These are phyloP conservation scores for Brotula barbata DNA, from an alignment of 2,797 vertebrate genomes.

Conservation along the genomic window DNA sequence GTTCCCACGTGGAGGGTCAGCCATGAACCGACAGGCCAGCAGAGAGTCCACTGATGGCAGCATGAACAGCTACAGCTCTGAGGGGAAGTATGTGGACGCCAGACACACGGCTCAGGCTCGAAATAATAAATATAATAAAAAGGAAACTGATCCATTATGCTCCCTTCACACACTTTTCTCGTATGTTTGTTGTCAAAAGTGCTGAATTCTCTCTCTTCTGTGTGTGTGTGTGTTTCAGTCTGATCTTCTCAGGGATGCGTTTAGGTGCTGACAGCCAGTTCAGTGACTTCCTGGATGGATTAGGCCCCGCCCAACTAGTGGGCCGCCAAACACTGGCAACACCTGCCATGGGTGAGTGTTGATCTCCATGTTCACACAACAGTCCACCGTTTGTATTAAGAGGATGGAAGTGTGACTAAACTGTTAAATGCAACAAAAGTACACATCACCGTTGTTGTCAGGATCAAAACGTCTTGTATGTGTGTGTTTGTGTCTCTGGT, in stretches of 20 bases:
- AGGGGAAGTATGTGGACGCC: constrained; percentile 91
- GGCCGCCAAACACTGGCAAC: constrained; percentile 97
- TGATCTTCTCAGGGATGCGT: constrained; percentile 97
- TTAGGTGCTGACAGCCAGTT: constrained; percentile 97
- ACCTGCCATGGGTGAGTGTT: constrained; percentile 92
- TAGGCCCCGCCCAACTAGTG: constrained; percentile 95
- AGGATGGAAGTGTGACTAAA: no score
- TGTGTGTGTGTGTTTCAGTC: constrained; percentile 74
- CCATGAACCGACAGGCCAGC: constrained; percentile 94
- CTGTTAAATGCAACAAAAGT: no score
- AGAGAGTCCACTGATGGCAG: constrained; percentile 96
- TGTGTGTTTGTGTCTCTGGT: neutral
- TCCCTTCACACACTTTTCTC: no score
- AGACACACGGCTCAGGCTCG: neutral
- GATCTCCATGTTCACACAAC: neutral
- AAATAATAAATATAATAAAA: no score
- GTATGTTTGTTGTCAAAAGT: no score
- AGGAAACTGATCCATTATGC: no score
- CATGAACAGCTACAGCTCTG: constrained; percentile 98
- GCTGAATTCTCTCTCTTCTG: constrained; percentile 20
- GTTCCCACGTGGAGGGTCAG: constrained; percentile 82
- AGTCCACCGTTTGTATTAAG: no score
- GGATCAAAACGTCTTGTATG: no score
- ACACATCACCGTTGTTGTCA: no score
- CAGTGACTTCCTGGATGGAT: constrained; percentile 96